Evolutionary conservation across 2,797 vertebrate species (phyloP).

Genomic region (Scyliorhinus canicula): DNA sequence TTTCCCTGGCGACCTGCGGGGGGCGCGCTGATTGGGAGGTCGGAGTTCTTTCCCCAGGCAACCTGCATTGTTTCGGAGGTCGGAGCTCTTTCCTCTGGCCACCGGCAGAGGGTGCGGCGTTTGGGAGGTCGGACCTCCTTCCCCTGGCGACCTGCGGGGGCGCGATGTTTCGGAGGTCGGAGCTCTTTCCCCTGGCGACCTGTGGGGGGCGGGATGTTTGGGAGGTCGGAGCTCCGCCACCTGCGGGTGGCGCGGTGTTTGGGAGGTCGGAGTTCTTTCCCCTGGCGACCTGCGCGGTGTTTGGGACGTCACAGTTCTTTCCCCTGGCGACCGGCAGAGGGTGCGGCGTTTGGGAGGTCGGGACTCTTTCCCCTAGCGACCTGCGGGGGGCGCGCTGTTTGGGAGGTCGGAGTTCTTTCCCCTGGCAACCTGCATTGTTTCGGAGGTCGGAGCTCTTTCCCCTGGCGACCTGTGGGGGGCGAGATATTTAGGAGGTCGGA

Average conservation of each 20-base stretch:
- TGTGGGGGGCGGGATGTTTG: too few relatives aligned
- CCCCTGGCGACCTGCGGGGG: too few relatives aligned
- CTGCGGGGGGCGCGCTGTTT: rapidly evolving
- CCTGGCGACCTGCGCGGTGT: conserved; percentile 3
- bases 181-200: not conserved
- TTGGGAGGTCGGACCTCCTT: too few relatives aligned
- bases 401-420: not conserved
- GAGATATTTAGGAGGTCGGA: not conserved
- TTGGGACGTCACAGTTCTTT: not conserved
- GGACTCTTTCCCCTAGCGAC: rapidly evolving
- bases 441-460: conserved; percentile 44
- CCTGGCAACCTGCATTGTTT: not conserved
- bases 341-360: not conserved
- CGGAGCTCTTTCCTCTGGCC: too few relatives aligned
- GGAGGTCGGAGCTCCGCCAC: too few relatives aligned
- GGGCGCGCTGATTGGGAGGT: not conserved
- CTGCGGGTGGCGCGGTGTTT: not conserved
- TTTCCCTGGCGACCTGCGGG: rapidly evolving
- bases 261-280: conserved; percentile 44
- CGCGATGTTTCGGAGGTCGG: too few relatives aligned
- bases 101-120: too few relatives aligned
- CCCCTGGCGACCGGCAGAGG: not conserved
- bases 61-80: too few relatives aligned
- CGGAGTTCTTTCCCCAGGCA: not conserved
- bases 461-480: not conserved